A percentile compares a stretch with the other conserved stretches of the same genome.
phyloP scores from a whole-genome alignment of 2,888 invertebrate genomes.

The Phalangium opilio region DNA sequence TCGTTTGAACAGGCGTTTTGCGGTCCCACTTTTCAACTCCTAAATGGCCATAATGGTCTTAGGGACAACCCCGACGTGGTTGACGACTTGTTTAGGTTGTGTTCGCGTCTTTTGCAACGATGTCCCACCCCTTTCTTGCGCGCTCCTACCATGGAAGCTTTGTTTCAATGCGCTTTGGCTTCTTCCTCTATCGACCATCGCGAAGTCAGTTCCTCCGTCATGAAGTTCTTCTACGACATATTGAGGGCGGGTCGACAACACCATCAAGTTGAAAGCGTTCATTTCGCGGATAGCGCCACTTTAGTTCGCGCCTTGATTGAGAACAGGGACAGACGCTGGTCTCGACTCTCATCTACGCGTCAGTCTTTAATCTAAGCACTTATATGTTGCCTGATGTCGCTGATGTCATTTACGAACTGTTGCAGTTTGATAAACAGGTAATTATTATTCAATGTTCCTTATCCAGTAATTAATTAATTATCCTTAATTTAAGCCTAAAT shows the following conservation, averaged over 20 bases:
- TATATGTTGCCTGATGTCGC: constrained; percentile 81
- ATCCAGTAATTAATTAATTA: too few relatives aligned
- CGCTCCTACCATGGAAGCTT: constrained; percentile 52
- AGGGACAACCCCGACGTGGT: constrained; percentile 92
- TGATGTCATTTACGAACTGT: constrained; percentile 68
- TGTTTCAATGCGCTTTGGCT: constrained; percentile 65
- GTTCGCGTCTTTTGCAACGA: constrained; percentile 69
- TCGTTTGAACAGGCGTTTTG: constrained; percentile 34
- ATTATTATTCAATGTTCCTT: too few relatives aligned
- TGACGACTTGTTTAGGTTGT: constrained; percentile 84
- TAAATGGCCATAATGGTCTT: constrained; percentile 62
- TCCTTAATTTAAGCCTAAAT: too few relatives aligned
- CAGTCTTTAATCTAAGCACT: constrained; percentile 66
- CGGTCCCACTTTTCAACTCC: constrained; percentile 40
- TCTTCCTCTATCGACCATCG: constrained; percentile 77
- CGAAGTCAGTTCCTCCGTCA: constrained; percentile 88
- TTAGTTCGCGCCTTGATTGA: constrained; percentile 43
- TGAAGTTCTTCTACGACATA: constrained; percentile 85
- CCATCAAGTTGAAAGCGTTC: background rate
- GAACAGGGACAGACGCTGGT: constrained; percentile 62
- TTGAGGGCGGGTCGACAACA: constrained; percentile 38
- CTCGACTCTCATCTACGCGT: constrained; percentile 60
- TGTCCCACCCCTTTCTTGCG: constrained; percentile 67
- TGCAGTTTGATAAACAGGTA: constrained; percentile 33
- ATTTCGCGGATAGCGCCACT: constrained; percentile 29